phyloP scores from a whole-genome alignment of 2,113 vertebrate genomes.

The Apaloderma vittatum region DNA sequence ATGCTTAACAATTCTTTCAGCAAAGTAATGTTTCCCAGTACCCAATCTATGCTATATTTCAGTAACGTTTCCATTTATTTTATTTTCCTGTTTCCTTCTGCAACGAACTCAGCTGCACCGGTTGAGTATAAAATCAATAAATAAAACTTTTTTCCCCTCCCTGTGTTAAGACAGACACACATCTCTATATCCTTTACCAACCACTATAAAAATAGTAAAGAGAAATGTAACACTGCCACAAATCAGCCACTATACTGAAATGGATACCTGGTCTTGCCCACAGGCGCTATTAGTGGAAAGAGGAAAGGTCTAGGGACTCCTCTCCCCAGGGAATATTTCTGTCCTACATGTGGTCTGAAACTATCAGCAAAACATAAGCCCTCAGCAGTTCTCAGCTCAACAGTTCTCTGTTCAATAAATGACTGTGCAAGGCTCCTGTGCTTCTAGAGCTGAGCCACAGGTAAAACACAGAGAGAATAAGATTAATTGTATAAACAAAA shows the following conservation, averaged over 20 bases:
- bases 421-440: not conserved
- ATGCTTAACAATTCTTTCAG: no score
- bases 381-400: not conserved
- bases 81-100: not conserved
- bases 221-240: not conserved
- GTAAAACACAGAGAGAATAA: not conserved
- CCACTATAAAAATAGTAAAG: not conserved
- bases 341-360: not conserved
- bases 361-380: not conserved
- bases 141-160: not conserved
- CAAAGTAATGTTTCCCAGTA: no score
- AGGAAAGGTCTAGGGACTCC: not conserved
- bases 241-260: not conserved
- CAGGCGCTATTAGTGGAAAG: not conserved
- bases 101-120: not conserved
- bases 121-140: not conserved
- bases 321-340: not conserved
- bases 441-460: not conserved
- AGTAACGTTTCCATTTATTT: not conserved
- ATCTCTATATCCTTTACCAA: not conserved
- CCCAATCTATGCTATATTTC: not conserved
- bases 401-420: not conserved
- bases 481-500: not conserved
- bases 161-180: not conserved
- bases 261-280: not conserved